Percentiles rank a stretch among this genome's conserved stretches.
Evolutionary conservation across 2,113 vertebrate genomes (phyloP).

Genomic region (Argyrosomus japonicus): DNA sequence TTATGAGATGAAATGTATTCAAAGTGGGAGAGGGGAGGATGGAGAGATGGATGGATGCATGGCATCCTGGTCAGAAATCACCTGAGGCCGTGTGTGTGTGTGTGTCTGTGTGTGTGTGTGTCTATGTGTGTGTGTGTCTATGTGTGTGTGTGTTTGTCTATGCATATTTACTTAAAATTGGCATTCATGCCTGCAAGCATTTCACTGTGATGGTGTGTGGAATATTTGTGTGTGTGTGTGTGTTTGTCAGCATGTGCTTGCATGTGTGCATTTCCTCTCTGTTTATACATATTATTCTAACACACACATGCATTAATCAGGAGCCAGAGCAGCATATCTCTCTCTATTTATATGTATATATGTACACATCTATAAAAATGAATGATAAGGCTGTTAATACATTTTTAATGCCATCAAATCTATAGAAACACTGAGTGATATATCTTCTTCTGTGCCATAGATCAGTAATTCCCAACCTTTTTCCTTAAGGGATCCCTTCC

Average conservation of each 20-base stretch:
- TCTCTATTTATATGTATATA: not conserved
- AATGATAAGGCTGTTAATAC: not conserved
- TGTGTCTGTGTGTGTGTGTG: conserved; percentile 25
- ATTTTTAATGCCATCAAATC: not conserved
- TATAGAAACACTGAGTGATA: not conserved
- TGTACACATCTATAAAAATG: not conserved
- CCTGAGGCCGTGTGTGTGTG: conserved; percentile 49
- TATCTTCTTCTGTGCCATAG: not conserved
- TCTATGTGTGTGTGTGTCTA: conserved; percentile 35
- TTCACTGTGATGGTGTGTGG: conserved; percentile 32
- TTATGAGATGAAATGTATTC: conserved; percentile 72
- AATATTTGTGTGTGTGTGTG: conserved; percentile 33
- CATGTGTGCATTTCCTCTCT: conserved; percentile 37
- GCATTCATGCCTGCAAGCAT: conserved; percentile 61
- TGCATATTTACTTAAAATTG: conserved; percentile 70
- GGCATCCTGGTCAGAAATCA: conserved; percentile 66
- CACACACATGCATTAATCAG: conserved; percentile 6
- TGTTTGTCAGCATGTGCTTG: conserved; percentile 32
- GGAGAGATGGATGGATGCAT: conserved; percentile 63
- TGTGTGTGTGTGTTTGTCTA: conserved; percentile 43
- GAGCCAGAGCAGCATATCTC: not conserved
- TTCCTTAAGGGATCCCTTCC: too few relatives aligned
- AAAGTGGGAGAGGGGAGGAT: conserved; percentile 64
- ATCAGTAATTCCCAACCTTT: too few relatives aligned
- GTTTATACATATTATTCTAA: conserved; percentile 31